phyloP scores from a whole-genome alignment of 2,888 invertebrate genomes.

The Helleia helle region DNA sequence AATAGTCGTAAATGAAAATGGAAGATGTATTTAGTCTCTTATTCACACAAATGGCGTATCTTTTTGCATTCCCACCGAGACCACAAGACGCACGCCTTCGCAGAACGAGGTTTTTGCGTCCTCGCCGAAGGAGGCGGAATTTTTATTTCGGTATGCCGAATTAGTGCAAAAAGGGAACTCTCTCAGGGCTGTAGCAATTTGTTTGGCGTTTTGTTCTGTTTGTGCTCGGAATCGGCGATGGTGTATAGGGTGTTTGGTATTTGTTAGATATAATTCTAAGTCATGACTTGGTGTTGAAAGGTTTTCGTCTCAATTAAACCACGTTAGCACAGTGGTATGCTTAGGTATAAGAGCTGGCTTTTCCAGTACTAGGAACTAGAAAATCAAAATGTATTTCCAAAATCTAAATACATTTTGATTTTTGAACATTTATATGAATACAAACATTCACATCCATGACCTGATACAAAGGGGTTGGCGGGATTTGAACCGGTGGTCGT shows the following conservation, averaged over 20 bases:
- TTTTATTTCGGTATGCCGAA: slow-evolving; percentile 74
- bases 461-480: too few relatives aligned
- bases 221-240: slow-evolving; percentile 55
- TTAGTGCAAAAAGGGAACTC: slow-evolving; percentile 67
- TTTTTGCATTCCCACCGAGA: slow-evolving; percentile 36
- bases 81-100: slow-evolving; percentile 35
- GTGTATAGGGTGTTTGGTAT: slow-evolving; percentile 46
- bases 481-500: too few relatives aligned
- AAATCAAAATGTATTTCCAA: too few relatives aligned
- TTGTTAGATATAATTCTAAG: too few relatives aligned
- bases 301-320: too few relatives aligned
- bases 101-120: slow-evolving; percentile 47
- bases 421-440: too few relatives aligned
- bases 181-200: slow-evolving; percentile 61
- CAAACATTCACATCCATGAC: too few relatives aligned
- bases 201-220: slow-evolving; percentile 70
- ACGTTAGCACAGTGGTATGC: too few relatives aligned
- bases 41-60: slow-evolving; percentile 27
- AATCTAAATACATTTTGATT: too few relatives aligned
- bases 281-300: too few relatives aligned
- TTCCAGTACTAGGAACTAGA: too few relatives aligned
- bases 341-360: too few relatives aligned
- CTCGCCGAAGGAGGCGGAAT: slow-evolving; percentile 62
- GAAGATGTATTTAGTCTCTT: slow-evolving; percentile 20
- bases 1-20: slow-evolving; percentile 15